Conservation (phyloP, 2,797 vertebrate species). For the Agapornis canus region DNA sequence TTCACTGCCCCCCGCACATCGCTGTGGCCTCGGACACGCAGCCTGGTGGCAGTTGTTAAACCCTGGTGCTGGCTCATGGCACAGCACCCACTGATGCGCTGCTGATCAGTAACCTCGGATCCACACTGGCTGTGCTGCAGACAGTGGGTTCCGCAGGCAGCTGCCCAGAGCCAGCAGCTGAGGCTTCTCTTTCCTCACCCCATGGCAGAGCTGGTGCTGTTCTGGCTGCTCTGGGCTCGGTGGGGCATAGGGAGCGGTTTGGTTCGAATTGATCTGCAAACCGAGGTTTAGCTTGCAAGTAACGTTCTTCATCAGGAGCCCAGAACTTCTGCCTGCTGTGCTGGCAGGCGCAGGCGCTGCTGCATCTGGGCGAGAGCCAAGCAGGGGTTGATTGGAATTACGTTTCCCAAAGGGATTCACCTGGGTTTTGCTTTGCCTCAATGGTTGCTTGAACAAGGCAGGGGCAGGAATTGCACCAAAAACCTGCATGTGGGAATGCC, state of each 20-base stretch:
- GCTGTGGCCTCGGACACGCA: background rate
- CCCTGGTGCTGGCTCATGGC: background rate
- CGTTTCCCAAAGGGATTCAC: background rate
- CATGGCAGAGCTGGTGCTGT: background rate
- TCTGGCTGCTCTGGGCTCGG: fast-evolving
- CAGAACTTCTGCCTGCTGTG: conserved; percentile 2
- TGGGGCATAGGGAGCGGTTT: background rate
- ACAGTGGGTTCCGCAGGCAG: background rate
- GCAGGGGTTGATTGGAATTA: background rate
- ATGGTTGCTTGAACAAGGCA: background rate
- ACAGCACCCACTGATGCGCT: background rate
- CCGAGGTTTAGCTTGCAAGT: background rate
- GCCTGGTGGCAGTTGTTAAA: background rate
- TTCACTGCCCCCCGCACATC: background rate
- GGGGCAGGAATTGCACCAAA: background rate
- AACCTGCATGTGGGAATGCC: fast-evolving
- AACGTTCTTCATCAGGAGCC: background rate
- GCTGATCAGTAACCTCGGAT: background rate
- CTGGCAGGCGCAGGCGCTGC: background rate
- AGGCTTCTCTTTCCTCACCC: background rate
- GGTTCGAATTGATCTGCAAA: conserved; percentile 33
- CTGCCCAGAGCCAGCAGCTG: background rate
- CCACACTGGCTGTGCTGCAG: background rate
- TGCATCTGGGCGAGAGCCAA: fast-evolving
- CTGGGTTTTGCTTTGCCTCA: background rate